phyloP scores from a whole-genome alignment of 2,888 invertebrate genomes.

The Aleiodes leptofemur region DNA sequence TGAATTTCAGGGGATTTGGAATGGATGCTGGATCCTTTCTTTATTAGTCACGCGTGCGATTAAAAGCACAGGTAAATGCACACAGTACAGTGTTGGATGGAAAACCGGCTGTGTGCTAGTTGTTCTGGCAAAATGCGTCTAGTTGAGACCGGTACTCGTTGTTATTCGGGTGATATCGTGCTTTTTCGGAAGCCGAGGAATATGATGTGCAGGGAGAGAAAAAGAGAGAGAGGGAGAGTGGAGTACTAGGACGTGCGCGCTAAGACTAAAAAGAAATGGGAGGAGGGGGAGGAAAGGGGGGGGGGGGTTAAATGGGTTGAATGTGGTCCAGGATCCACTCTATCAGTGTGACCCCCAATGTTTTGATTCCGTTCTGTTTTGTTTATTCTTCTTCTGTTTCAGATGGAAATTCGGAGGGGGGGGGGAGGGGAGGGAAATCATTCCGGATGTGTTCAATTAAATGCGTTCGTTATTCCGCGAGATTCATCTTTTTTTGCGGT shows the following conservation, averaged over 20 bases:
- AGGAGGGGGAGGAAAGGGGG: background rate
- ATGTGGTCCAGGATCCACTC: constrained; percentile 18
- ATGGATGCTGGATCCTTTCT: background rate
- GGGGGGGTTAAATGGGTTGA: constrained; percentile 3
- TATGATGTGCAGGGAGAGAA: background rate
- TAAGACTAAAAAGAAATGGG: background rate
- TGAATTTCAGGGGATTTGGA: background rate
- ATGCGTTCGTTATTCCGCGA: no score
- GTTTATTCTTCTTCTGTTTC: background rate
- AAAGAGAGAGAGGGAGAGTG: background rate
- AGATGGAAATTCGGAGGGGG: no score
- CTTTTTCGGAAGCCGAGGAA: background rate
- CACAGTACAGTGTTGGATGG: constrained; percentile 25
- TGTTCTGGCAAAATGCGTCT: constrained; percentile 13
- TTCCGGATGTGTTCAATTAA: no score
- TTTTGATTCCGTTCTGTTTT: background rate
- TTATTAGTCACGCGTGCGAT: constrained; percentile 9
- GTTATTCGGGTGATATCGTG: constrained; percentile 12
- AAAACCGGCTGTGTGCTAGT: constrained; percentile 21
- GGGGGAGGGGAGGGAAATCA: no score
- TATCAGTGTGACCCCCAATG: constrained; percentile 22
- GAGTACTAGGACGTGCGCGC: constrained; percentile 10
- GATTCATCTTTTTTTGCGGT: no score
- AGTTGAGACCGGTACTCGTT: constrained; percentile 29
- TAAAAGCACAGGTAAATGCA: constrained; percentile 7